Percentiles rank a stretch among this genome's conserved stretches.
These are phyloP conservation scores for Gobio gobio DNA, from an alignment of 2,113 vertebrate species.

Conservation along the genomic window DNA sequence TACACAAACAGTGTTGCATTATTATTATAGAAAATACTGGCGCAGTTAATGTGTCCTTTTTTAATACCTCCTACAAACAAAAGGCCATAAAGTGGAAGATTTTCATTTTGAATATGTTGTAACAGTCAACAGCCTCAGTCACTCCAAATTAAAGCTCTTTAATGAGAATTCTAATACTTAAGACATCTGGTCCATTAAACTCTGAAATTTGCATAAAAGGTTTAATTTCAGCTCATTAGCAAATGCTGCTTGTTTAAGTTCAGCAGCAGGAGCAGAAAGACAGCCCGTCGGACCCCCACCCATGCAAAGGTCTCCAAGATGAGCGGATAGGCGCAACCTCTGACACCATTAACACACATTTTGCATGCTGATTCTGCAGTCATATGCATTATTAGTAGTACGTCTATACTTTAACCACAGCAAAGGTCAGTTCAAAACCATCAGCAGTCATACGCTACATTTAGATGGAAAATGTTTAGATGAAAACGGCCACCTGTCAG, in stretches of 20 bases:
- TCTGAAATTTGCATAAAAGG: slow-evolving; percentile 68
- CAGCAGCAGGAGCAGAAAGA: slow-evolving; percentile 52
- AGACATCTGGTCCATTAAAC: slow-evolving; percentile 72
- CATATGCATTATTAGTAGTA: slow-evolving; percentile 24
- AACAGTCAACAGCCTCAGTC: slow-evolving; percentile 64
- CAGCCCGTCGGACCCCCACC: slow-evolving; percentile 42
- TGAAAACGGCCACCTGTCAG: background rate
- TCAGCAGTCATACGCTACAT: background rate
- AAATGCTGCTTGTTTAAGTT: slow-evolving; percentile 53
- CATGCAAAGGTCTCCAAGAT: slow-evolving; percentile 7
- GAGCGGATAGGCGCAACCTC: slow-evolving; percentile 39
- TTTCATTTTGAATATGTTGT: slow-evolving; percentile 56
- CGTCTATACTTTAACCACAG: slow-evolving; percentile 12
- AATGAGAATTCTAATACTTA: slow-evolving; percentile 63
- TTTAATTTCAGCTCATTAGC: slow-evolving; percentile 68
- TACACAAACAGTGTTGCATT: background rate
- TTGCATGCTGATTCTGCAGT: slow-evolving; percentile 22
- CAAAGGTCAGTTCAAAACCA: slow-evolving; percentile 23
- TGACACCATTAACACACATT: slow-evolving; percentile 43
- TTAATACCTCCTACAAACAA: slow-evolving; percentile 47
- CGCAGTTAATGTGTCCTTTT: slow-evolving; percentile 44
- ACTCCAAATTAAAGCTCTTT: slow-evolving; percentile 69
- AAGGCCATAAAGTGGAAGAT: slow-evolving; percentile 46
- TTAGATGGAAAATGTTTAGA: slow-evolving; percentile 3
- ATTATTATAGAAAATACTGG: slow-evolving; percentile 4